Conservation (phyloP, 2,797 vertebrate species). For the Geotrypetes seraphini region DNA sequence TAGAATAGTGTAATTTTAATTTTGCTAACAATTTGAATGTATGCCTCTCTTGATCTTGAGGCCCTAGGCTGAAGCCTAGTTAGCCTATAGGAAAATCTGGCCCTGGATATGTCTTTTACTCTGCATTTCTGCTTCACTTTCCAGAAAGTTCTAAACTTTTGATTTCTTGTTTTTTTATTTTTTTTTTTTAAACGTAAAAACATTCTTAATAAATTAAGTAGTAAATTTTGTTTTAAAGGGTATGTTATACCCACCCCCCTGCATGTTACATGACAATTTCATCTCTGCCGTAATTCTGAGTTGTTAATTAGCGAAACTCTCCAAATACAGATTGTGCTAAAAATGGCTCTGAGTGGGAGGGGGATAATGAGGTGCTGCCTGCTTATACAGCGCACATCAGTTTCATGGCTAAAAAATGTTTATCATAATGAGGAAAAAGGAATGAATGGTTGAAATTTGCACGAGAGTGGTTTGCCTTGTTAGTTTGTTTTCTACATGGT, state of each 20-base stretch:
- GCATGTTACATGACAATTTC: slow-evolving; percentile 38
- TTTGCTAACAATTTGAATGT: too few species aligned
- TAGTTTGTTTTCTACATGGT: too few species aligned
- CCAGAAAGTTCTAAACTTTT: slow-evolving; percentile 15
- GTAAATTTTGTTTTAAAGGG: slow-evolving; percentile 23
- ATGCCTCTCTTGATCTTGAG: too few species aligned
- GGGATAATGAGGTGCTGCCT: slow-evolving; percentile 27
- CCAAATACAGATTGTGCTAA: slow-evolving; percentile 40
- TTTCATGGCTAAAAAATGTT: slow-evolving; percentile 24
- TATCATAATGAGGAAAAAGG: too few species aligned
- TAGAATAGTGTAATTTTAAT: too few species aligned
- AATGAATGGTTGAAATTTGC: slow-evolving; percentile 11
- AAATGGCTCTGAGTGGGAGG: slow-evolving; percentile 38
- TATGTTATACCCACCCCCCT: slow-evolving; percentile 36
- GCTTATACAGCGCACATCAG: slow-evolving; percentile 18
- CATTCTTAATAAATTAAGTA: slow-evolving; percentile 26
- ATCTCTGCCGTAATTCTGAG: slow-evolving; percentile 32
- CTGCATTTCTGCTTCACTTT: slow-evolving; percentile 14
- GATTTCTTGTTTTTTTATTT: too few species aligned
- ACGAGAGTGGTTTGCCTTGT: slow-evolving; percentile 18
- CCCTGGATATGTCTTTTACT: too few species aligned
- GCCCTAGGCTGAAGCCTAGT: too few species aligned
- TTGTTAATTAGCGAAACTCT: slow-evolving; percentile 48
- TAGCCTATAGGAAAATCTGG: too few species aligned
- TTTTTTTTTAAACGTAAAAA: slow-evolving; percentile 25